Evolutionary conservation across 1,140 invertebrate species (phyloP), one percentile per base, ranked within the genome.

Genomic region (Drosophila obscura): DNA sequence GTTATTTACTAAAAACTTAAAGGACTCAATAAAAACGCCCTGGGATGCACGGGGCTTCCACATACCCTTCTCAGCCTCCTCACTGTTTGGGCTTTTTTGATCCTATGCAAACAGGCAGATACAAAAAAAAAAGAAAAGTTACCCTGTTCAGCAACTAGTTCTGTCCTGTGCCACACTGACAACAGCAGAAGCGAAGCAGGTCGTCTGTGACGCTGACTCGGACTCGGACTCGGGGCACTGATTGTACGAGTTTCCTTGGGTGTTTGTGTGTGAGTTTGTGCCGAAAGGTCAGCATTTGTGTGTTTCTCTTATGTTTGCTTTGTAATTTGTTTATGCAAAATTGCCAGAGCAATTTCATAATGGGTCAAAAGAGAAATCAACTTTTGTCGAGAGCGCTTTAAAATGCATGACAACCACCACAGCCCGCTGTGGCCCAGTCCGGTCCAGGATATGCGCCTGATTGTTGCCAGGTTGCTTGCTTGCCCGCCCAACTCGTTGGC

Each of bases 1-100:
- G 85, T 85, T 85, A 85, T 85, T 87, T 87, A 88, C 82, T 82
- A 82, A 88, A 87, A 87, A 87, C 82, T 88, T 87, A 87, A 87
- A 88, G 83, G 83, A 64, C 84, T 88, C 83, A 80, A 88, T 89
- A 88, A 89, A 87, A 88, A 61, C 49, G 76, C 84, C 80, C 56
- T 53, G 78, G 83, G 82, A 87, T 87, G 79, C 82, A 73, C 57
- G 69, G 45, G 64, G 6, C 39, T 31, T n/a, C n/a, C n/a, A 31
- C 11, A 26, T 41, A 19, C n/a, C 53, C 28, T 11, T 39, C 15
- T 53, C 58, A 28, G 28, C 44, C 31, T 3, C 44, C 45, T 28
- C 19, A 1, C 19, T 0, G 19, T 19, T 19, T 28, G 16, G 16
- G 41, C 66, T 69, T 56, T 48, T 80, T 83, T 88, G 76, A 88